phyloP scores from a whole-genome alignment of 2,888 invertebrate species.

The Mesochorus sp. region DNA sequence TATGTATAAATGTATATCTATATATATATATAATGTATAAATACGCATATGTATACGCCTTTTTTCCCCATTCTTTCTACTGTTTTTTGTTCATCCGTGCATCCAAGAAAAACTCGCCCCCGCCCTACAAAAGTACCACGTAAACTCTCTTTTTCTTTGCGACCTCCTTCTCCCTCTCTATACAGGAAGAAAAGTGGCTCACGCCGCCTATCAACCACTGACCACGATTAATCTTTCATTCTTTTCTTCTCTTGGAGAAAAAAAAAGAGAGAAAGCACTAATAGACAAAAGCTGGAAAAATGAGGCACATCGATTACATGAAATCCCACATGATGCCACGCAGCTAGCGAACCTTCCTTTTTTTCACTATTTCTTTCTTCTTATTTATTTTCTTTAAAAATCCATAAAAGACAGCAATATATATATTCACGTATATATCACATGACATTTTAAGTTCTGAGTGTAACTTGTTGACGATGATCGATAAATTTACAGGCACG shows the following conservation, averaged over 20 bases:
- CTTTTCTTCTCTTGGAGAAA: neutral
- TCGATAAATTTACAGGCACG: constrained; percentile 57
- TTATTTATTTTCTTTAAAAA: constrained; percentile 25
- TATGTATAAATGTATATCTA: too few relatives aligned
- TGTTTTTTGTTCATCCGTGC: constrained; percentile 43
- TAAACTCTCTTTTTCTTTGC: constrained; percentile 36
- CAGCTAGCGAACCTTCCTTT: constrained; percentile 4
- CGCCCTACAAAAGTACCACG: constrained; percentile 57
- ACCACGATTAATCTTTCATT: constrained; percentile 74
- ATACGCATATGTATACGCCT: constrained; percentile 7
- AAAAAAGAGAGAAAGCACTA: constrained; percentile 41
- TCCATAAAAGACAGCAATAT: neutral
- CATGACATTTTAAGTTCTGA: neutral
- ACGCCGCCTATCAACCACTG: constrained; percentile 64
- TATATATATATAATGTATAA: too few relatives aligned
- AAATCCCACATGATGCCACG: constrained; percentile 32
- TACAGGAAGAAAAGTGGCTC: constrained; percentile 38
- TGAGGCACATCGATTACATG: constrained; percentile 75
- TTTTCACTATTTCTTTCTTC: neutral
- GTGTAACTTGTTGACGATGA: constrained; percentile 18
- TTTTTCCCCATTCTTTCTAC: constrained; percentile 11
- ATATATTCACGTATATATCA: neutral
- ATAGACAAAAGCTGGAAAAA: constrained; percentile 77
- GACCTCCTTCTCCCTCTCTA: constrained; percentile 31
- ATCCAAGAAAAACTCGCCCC: constrained; percentile 29